Evolutionary conservation across 2,888 invertebrate species (phyloP).

Genomic region (Habroteleia sp.): DNA sequence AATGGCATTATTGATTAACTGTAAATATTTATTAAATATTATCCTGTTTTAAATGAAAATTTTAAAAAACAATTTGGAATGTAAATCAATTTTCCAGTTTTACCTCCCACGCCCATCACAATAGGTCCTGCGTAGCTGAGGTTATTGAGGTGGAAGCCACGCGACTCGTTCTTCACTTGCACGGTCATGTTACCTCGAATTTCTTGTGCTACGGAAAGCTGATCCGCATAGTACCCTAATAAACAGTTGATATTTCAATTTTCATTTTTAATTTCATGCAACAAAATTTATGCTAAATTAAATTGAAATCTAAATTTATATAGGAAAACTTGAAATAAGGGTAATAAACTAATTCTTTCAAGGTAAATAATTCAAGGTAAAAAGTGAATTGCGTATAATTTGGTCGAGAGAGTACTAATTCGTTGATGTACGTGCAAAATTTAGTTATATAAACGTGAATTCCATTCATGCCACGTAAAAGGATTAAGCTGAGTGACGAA

Average conservation of each 20-base stretch:
- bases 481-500: slow-evolving; percentile 39
- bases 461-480: slow-evolving; percentile 29
- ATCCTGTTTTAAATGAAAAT: too few species aligned
- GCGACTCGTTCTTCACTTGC: slow-evolving; percentile 90
- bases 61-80: too few species aligned
- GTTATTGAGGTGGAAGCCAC: slow-evolving; percentile 92
- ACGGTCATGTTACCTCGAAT: slow-evolving; percentile 90
- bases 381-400: slow-evolving; percentile 10
- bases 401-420: slow-evolving; percentile 21
- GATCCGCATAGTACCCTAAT: slow-evolving; percentile 91
- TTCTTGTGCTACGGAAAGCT: slow-evolving; percentile 89
- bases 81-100: too few species aligned
- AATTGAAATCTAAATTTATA: not conserved
- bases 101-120: slow-evolving; percentile 98
- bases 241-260: slow-evolving; percentile 7
- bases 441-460: slow-evolving; percentile 17
- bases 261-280: too few species aligned
- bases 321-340: too few species aligned
- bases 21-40: too few species aligned
- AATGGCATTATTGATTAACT: too few species aligned
- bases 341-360: too few species aligned
- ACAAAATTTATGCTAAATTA: too few species aligned
- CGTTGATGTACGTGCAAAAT: slow-evolving; percentile 29
- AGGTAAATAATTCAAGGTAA: slow-evolving; percentile 3
- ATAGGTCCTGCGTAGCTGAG: slow-evolving; percentile 98